These are phyloP conservation scores for Drosophila histrio DNA, from an alignment of 2,888 invertebrate species.

Conservation along the genomic window DNA sequence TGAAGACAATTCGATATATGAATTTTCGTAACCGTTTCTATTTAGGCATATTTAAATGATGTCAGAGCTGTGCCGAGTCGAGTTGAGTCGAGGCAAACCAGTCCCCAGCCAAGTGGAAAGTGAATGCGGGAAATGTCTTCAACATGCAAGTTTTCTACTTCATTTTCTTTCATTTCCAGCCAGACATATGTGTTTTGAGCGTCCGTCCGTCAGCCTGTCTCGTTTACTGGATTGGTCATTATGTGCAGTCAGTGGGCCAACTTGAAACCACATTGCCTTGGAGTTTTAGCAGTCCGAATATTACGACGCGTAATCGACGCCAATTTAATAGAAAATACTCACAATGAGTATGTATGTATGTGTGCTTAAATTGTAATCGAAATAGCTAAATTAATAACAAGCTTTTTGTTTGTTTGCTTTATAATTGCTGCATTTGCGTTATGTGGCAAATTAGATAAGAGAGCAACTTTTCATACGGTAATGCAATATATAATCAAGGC, in stretches of 20 bases:
- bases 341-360: slow-evolving; percentile 21
- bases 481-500: slow-evolving; percentile 33
- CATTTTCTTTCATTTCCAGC: slow-evolving; percentile 52
- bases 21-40: slow-evolving; percentile 58
- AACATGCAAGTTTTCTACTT: slow-evolving; percentile 67
- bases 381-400: slow-evolving; percentile 65
- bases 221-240: slow-evolving; percentile 55
- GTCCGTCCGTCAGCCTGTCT: slow-evolving; percentile 3
- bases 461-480: slow-evolving; percentile 50
- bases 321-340: slow-evolving; percentile 71
- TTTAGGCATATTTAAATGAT: slow-evolving; percentile 72
- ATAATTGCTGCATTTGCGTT: slow-evolving; percentile 66
- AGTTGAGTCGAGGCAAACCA: slow-evolving; percentile 8
- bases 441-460: slow-evolving; percentile 63
- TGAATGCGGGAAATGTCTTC: slow-evolving; percentile 79
- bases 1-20: slow-evolving; percentile 14
- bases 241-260: slow-evolving; percentile 75
- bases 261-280: slow-evolving; percentile 45
- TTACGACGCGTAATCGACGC: slow-evolving; percentile 71
- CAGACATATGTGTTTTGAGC: slow-evolving; percentile 23
- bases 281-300: slow-evolving; percentile 47
- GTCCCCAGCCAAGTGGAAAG: slow-evolving; percentile 76
- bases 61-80: slow-evolving; percentile 41
- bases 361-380: slow-evolving; percentile 64
- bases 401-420: slow-evolving; percentile 39